Evolutionary conservation across 2,888 invertebrate genomes (phyloP), one percentile per base, ranked within the genome.

Genomic region (Drosophila robusta): DNA sequence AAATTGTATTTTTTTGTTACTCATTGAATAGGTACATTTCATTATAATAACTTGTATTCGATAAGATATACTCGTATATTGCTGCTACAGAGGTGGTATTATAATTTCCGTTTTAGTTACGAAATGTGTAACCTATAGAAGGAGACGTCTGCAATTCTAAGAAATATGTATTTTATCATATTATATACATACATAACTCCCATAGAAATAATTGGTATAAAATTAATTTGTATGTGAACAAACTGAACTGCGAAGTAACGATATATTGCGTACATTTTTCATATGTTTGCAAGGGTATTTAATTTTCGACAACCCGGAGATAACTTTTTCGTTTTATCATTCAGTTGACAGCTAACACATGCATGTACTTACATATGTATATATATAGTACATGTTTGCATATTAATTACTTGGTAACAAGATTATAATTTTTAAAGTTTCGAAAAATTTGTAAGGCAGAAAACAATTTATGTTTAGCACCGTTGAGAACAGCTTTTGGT

Each of bases 1-100:
- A 29, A 49, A 26, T 14, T 38, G 12, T 41, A 16, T 2, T 32
- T 57, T 58, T 55, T 54, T 52, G 46, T 14, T 44, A 16, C 24
- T n/a, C n/a, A 18, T 32, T n/a, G n/a, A 9, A 1, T 16, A 36
- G 4, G n/a, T 26, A 22, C 22, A 42, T 52, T 32, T 34, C 46
- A 41, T 41, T 57, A 39, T 44, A 50, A 64, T 45, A 66, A 64
- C 45, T 32, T 24, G 41, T 32, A 38, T 8, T 42, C 29, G 74
- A 73, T 73, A 42, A 73, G 75, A 73, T 75, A 74, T 45, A 18
- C 29, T 9, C 34, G 32, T 51, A 22, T 16, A n/a, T 22, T 38
- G 8, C 16, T 44, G 51, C 12, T 16, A 50, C 38, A 41, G 24
- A 18, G 26, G 0, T 32, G 12, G 34, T 4, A 12, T 4, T 34